Evolutionary conservation across 2,113 vertebrate species (phyloP).

Genomic region (Stegostoma tigrinum): DNA sequence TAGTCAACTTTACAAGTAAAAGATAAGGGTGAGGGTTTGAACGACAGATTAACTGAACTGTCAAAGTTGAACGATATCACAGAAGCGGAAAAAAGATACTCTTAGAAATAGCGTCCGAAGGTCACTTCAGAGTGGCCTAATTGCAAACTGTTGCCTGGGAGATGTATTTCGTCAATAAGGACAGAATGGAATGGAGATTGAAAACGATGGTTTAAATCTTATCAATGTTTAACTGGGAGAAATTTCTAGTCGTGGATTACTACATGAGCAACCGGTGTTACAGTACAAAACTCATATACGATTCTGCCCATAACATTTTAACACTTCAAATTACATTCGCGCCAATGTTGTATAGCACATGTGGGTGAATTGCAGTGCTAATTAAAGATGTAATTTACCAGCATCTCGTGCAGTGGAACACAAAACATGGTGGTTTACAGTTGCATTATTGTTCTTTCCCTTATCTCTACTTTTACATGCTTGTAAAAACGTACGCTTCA

Average conservation of each 20-base stretch:
- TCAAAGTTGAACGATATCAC: too few relatives aligned
- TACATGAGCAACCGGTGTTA: neutral
- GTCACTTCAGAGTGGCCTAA: neutral
- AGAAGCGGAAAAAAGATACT: neutral
- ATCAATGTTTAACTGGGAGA: neutral
- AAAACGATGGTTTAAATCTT: neutral
- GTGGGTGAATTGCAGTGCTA: neutral
- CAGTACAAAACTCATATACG: neutral
- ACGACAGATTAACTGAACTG: too few relatives aligned
- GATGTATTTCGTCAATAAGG: neutral
- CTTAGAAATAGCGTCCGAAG: neutral
- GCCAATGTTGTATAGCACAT: neutral
- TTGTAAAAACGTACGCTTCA: neutral
- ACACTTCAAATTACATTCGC: neutral
- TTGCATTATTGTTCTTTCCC: neutral
- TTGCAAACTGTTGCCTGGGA: neutral
- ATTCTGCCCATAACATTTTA: neutral
- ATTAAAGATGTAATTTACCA: neutral
- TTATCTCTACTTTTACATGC: neutral
- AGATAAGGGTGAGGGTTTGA: too few relatives aligned
- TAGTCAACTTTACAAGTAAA: too few relatives aligned
- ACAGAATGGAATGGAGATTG: neutral
- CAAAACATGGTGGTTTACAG: neutral
- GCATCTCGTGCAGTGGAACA: neutral
- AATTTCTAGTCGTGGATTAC: neutral